Evolutionary conservation across 2,113 vertebrate species (phyloP).

Genomic region (Psephotus haematonotus): DNA sequence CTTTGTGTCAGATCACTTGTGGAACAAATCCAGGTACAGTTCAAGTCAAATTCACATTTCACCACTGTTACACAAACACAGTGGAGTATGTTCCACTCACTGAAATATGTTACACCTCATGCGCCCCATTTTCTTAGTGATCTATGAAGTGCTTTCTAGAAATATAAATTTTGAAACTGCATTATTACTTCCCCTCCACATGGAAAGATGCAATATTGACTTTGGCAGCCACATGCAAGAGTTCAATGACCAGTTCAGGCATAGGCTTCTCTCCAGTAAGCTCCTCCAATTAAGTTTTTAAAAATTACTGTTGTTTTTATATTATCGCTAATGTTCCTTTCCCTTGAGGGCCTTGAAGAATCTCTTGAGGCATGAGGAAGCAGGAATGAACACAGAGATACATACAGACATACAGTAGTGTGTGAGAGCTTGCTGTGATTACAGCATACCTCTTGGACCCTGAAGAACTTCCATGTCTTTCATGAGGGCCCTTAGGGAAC

Average conservation of each 20-base stretch:
- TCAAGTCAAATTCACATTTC: neutral
- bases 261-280: neutral
- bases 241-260: neutral
- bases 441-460: neutral
- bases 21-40: neutral
- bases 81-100: neutral
- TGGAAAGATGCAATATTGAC: neutral
- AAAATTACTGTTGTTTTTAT: neutral
- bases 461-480: neutral
- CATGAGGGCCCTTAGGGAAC: neutral
- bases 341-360: neutral
- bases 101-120: neutral
- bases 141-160: neutral
- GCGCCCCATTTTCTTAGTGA: neutral
- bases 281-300: neutral
- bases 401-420: neutral
- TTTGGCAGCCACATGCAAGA: neutral
- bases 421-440: neutral
- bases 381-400: neutral
- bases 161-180: neutral
- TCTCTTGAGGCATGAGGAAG: neutral
- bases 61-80: neutral
- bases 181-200: neutral
- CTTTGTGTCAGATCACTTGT: neutral
- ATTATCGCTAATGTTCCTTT: neutral